Evolutionary conservation across 37 sponge, comb jelly and placozoan genomes (phyloP).

Genomic region (Dysidea cf. avara): DNA sequence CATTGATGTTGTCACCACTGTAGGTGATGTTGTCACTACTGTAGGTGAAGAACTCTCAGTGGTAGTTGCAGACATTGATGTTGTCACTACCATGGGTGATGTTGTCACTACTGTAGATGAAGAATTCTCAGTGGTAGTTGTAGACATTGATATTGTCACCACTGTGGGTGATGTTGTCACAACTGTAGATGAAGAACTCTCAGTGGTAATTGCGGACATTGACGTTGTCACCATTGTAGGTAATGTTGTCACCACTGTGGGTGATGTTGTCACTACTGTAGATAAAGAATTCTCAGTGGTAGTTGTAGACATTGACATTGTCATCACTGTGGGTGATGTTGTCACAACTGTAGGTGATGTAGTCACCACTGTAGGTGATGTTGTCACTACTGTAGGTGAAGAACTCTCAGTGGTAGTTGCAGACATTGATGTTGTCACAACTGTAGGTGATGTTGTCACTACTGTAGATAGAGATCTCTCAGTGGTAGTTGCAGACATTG

Average conservation of each 20-base stretch:
- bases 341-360: not conserved
- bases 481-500: too few species aligned
- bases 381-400: not conserved
- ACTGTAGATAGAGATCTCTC: not conserved
- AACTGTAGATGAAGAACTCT: not conserved
- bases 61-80: not conserved
- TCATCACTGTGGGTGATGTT: too few species aligned
- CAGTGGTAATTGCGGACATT: not conserved
- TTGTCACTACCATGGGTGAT: not conserved
- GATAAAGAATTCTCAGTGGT: not conserved
- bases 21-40: slow-evolving; percentile 9
- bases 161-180: not conserved
- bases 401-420: not conserved
- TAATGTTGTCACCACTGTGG: too few species aligned
- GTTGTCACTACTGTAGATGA: not conserved
- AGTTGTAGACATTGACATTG: not conserved
- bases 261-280: not conserved
- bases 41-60: not conserved
- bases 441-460: not conserved
- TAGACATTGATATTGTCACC: not conserved
- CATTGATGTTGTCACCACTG: not conserved
- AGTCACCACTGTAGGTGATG: not conserved
- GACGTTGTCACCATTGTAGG: too few species aligned
- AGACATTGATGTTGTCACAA: not conserved
- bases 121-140: not conserved